Base-by-base conservation (phyloP, 2,113 vertebrate genomes). In the Ameiurus melas region DNA sequence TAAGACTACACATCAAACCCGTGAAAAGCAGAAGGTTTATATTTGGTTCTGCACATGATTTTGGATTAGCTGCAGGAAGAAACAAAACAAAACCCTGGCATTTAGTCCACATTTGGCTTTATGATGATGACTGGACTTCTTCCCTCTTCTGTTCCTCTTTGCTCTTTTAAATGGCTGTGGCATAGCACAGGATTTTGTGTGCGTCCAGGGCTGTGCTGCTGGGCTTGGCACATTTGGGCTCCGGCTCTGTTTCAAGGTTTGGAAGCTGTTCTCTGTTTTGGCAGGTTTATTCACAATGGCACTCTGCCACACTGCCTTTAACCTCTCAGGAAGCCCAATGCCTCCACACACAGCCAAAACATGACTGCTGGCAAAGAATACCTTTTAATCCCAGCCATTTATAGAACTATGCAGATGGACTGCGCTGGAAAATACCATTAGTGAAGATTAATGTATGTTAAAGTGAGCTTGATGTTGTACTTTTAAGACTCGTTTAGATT, bases 321-420 rank as follows among this genome's bases (percentile, higher is more conserved):
- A 87, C 86, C 86, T 87, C 86, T 43, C 66, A 73, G 43, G 62
- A 82, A 81, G 73, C 68, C 80, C 53, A 83, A 43, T 83, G 86
- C 80, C 53, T 83, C 43, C 36, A 47, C 55, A 73, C 6, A 60
- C 79, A 75, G 66, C 66, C 66, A 62, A 58, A 71, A 55, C 66
- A 83, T 4, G 66, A 43, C 36, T 71, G 77, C 78, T 87, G 86
- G 78, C 86, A 60, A n/a, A 16, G 66, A 73, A 39, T 30, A 14
- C 64, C 30, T 87, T 36, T 70, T 71, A 83, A 51, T 73, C 73
- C 17, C 79, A 30, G 86, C 80, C 36, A 47, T 83, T 87, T 87
- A 43, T 62, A 17, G 55, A 83, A 27, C 53, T 47, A 27, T 57
- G 57, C 85, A 78, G 55, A 77, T 78, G 70, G 43, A 85, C 57